phyloP scores from a whole-genome alignment of 1,140 invertebrate species.

The Carposina sasakii region DNA sequence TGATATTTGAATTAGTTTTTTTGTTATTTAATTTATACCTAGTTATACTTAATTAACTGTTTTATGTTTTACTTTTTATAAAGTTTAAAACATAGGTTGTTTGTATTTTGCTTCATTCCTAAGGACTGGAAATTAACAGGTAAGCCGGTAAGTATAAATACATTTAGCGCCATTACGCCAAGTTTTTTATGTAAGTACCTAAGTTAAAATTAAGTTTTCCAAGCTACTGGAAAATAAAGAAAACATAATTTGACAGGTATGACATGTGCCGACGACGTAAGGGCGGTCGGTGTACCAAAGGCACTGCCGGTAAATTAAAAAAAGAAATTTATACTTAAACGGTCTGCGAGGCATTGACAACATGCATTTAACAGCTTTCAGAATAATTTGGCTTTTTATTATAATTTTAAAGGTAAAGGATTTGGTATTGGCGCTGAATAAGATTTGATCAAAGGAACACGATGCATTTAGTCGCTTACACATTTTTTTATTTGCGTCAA shows the following conservation, averaged over 20 bases:
- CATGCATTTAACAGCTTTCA: slow-evolving; percentile 61
- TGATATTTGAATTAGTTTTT: too few relatives aligned
- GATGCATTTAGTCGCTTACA: slow-evolving; percentile 38
- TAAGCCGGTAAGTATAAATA: slow-evolving; percentile 32
- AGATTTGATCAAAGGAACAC: too few relatives aligned
- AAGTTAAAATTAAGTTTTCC: slow-evolving; percentile 1
- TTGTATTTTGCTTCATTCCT: too few relatives aligned
- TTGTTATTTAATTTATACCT: too few relatives aligned
- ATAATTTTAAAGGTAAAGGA: slow-evolving; percentile 64
- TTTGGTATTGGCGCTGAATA: slow-evolving; percentile 70
- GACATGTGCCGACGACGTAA: slow-evolving; percentile 96
- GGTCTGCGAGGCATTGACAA: slow-evolving; percentile 45
- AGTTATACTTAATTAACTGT: too few relatives aligned
- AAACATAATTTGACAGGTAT: slow-evolving; percentile 81
- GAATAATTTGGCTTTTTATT: slow-evolving; percentile 62
- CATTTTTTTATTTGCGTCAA: slow-evolving; percentile 24
- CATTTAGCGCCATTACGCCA: slow-evolving; percentile 58
- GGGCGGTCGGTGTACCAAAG: slow-evolving; percentile 95
- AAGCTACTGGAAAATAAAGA: slow-evolving; percentile 33
- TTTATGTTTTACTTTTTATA: too few relatives aligned
- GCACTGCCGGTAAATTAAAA: slow-evolving; percentile 89
- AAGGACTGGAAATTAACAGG: slow-evolving; percentile 25
- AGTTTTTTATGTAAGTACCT: slow-evolving; percentile 10
- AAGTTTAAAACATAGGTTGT: too few relatives aligned
- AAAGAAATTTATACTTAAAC: slow-evolving; percentile 46